Base-by-base conservation (phyloP, 2,888 invertebrate genomes). In the Noctua fimbriata region DNA sequence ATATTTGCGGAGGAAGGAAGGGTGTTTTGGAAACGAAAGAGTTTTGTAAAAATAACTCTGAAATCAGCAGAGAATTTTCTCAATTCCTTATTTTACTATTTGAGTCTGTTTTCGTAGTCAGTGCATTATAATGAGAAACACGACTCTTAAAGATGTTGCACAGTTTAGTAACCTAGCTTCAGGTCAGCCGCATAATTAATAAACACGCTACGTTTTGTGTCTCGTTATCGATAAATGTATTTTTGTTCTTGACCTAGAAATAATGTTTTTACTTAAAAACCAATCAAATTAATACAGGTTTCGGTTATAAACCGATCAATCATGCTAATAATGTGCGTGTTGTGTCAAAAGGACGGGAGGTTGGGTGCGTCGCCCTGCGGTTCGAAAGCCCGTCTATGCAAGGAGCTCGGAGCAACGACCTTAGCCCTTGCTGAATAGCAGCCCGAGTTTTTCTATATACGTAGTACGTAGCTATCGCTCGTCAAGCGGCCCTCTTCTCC, bases 401-500 rank as follows among this genome's bases (percentile, higher is more conserved):
- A 92, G 91, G 89, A 92, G 92, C 91, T 90, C 92, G 93, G 96
- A 94, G 92, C 96, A 96, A 94, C 93, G 96, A 96, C 96, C 95
- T 92, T 91, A 93, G 94, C 94, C 95, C 95, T 95, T 94, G 91
- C 92, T 93, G 93, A 93, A 94, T 94, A 94, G 92, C 92, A 91
- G 89, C 89, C 90, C 88, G 89, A 88, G 90, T 91, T 94, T 94
- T 93, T 94, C 83, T 89, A 82, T 81, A 83, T 78, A 85, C 69
- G 63, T 73, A 73, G 78, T 69, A 83, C 49, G 86, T 79, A 84
- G 83, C 83, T 87, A 87, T 83, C 81, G 87, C 81, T 86, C 80
- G 83, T 79, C 86, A 83, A 82, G 85, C 91, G 88, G 87, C 84
- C 89, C 90, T 89, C 91, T 89, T 91, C 90, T 91, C 90, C 90